Percentiles rank a stretch among this genome's conserved stretches.
Conservation (phyloP, 2,888 invertebrate genomes). For the Agrochola macilenta region DNA sequence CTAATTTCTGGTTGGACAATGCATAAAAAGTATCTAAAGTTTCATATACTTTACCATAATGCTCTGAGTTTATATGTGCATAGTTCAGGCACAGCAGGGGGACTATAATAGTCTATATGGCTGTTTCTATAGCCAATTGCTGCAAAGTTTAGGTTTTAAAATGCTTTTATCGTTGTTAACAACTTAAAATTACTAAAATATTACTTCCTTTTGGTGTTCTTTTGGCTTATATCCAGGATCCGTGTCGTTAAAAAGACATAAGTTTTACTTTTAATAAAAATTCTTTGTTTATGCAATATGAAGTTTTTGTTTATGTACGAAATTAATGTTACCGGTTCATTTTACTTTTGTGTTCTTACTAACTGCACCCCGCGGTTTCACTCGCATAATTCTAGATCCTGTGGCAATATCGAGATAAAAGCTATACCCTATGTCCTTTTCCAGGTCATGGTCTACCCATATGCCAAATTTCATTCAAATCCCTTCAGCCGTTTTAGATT, state of each 20-base stretch:
- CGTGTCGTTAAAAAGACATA: background rate
- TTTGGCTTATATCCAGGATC: constrained; percentile 44
- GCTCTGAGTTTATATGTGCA: background rate
- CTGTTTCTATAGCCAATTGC: constrained; percentile 3
- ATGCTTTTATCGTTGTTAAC: constrained; percentile 26
- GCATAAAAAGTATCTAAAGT: constrained; percentile 28
- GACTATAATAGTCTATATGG: constrained; percentile 8
- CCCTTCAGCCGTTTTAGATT: too few species aligned
- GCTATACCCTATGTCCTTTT: too few species aligned
- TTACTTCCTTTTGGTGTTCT: constrained; percentile 5
- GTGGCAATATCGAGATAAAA: too few species aligned
- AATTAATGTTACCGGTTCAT: background rate
- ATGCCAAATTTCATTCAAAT: too few species aligned
- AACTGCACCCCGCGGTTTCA: too few species aligned
- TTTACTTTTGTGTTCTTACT: background rate
- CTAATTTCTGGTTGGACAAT: constrained; percentile 43
- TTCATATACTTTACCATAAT: constrained; percentile 31
- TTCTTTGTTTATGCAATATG: background rate
- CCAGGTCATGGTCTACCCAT: too few species aligned
- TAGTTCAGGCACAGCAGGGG: constrained; percentile 11
- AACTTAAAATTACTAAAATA: constrained; percentile 26
- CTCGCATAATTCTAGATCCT: too few species aligned
- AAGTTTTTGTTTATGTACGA: background rate
- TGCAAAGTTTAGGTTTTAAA: constrained; percentile 36
- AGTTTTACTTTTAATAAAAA: background rate